Evolutionary conservation across 2,797 vertebrate genomes (phyloP), one percentile per base, ranked within the genome.

Genomic region (Platyrinchus mystaceus): DNA sequence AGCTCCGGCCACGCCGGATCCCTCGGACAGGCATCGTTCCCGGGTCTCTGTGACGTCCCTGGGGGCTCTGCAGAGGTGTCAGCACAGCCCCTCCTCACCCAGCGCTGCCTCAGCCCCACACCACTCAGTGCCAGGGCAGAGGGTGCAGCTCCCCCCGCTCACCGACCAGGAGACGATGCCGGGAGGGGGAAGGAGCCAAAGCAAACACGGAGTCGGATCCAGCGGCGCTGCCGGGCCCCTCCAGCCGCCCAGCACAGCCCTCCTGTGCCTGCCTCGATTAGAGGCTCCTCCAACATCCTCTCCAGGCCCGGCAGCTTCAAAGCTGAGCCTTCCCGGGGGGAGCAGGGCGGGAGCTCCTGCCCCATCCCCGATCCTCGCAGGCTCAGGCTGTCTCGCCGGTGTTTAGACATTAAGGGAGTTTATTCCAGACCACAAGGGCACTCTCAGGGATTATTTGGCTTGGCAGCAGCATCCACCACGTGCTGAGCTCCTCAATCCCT

Each of bases 301-400:
- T 68, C 46, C 46, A 4, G 19, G 8, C 37, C 70, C 12, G 12
- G 53, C 7, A 4, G 79, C 91, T 96, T 96, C 95, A 95, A 96
- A 97, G 94, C 71, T 14, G 56, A 66, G 82, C 56, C 14, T 47
- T 46, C 68, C 68, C 63, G 34, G 50, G 60, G 63, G 89, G 52
- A 80, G 58, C 47, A 2, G 28, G 30, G 10, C 20, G 24, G 73
- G 39, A 43, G 37, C 19, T 77, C 83, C 66, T 14, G 89, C 58
- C 79, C 71, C 37, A 36, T 64, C 93, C 32, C 46, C 87, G 91
- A 96, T 7, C 82, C 82, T 37, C 5, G 23, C 88, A 91, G 81
- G 69, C 62, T 43, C 21, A 64, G 91, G 94, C 86, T 14, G 95
- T 96, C 95, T 39, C 47, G 69, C 75, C 95, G 87, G 12, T 83